phyloP scores from a whole-genome alignment of 1,140 invertebrate genomes.

The Scaptomyza montana region DNA sequence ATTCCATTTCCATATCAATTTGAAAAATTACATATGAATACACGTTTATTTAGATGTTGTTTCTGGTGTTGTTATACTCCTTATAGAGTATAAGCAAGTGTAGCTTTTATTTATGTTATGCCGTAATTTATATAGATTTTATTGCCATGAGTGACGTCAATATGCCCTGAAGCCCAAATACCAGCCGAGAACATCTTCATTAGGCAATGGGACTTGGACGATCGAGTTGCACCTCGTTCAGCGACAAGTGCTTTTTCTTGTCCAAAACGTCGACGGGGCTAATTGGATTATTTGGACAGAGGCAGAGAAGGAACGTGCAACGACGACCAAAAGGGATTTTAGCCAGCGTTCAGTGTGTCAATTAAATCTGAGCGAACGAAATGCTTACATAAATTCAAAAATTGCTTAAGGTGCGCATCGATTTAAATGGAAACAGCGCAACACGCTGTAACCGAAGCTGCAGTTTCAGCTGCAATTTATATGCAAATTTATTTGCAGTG shows the following conservation, averaged over 20 bases:
- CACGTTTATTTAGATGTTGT: slow-evolving; percentile 9
- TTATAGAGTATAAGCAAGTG: slow-evolving; percentile 27
- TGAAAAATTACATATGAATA: slow-evolving; percentile 21
- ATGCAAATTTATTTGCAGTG: slow-evolving; percentile 72
- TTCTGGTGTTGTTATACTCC: not conserved
- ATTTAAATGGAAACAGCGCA: slow-evolving; percentile 72
- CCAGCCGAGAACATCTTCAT: slow-evolving; percentile 71
- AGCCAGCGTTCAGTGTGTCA: slow-evolving; percentile 60
- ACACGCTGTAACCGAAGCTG: not conserved
- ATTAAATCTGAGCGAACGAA: slow-evolving; percentile 76
- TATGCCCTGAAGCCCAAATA: slow-evolving; percentile 39
- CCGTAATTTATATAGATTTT: slow-evolving; percentile 70
- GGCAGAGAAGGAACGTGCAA: not conserved
- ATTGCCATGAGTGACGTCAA: slow-evolving; percentile 58
- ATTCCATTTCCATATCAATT: slow-evolving; percentile 24
- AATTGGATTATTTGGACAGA: slow-evolving; percentile 67
- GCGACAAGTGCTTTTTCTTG: slow-evolving; percentile 79
- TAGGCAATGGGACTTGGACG: slow-evolving; percentile 53
- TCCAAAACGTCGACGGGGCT: slow-evolving; percentile 75
- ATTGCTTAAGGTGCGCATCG: slow-evolving; percentile 80
- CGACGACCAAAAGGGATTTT: slow-evolving; percentile 10
- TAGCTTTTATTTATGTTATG: slow-evolving; percentile 63
- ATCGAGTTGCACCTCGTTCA: not conserved
- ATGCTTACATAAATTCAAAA: slow-evolving; percentile 81
- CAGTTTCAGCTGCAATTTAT: slow-evolving; percentile 59